These are phyloP conservation scores for Epinephelus moara DNA, from an alignment of 2,113 vertebrate genomes.

Conservation along the genomic window DNA sequence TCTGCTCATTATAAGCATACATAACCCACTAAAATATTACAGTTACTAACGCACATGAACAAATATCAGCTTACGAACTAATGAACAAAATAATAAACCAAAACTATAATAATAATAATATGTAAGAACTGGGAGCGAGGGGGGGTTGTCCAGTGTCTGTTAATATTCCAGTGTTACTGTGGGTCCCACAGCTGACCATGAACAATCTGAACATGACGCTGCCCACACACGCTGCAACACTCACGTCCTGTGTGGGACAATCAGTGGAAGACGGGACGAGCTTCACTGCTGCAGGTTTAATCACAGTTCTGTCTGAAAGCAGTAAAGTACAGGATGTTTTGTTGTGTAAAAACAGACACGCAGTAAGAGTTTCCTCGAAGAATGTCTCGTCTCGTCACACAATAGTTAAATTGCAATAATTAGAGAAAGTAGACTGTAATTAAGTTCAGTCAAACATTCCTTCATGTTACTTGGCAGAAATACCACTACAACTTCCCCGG, in stretches of 20 bases:
- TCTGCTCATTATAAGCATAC: too few species aligned
- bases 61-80: too few species aligned
- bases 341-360: conserved; percentile 4
- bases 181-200: too few species aligned
- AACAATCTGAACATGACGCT: too few species aligned
- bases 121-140: too few species aligned
- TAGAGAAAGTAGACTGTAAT: conserved; percentile 39
- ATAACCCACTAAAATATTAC: too few species aligned
- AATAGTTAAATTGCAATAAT: conserved; percentile 22
- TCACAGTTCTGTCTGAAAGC: not conserved
- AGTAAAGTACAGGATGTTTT: not conserved
- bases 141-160: too few species aligned
- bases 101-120: too few species aligned
- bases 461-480: conserved; percentile 47
- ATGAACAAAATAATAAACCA: too few species aligned
- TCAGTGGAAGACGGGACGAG: not conserved
- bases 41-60: too few species aligned
- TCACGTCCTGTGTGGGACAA: not conserved
- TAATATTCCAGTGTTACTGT: too few species aligned
- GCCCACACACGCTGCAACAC: not conserved
- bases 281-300: not conserved
- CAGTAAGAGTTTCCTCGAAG: conserved; percentile 23
- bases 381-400: conserved; percentile 3
- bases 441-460: conserved; percentile 47
- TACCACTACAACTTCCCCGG: not conserved